A percentile compares a stretch with the other conserved stretches of the same genome.
These are phyloP conservation scores for Australoheros facetus DNA, from an alignment of 2,797 vertebrate species.

Conservation along the genomic window DNA sequence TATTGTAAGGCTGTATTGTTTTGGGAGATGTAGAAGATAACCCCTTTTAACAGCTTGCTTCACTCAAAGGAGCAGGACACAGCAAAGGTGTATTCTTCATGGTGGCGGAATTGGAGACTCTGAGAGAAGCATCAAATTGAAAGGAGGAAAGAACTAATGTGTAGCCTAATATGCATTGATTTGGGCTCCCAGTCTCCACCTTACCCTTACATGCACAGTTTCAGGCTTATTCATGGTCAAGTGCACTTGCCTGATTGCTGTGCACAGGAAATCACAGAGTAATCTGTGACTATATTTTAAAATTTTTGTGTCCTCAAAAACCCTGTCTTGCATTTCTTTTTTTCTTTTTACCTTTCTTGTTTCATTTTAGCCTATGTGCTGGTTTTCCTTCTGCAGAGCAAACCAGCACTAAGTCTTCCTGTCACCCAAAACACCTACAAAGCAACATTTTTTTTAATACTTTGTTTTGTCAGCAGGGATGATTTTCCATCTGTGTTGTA, in stretches of 20 bases:
- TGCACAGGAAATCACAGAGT: slow-evolving; percentile 30
- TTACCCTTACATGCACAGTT: slow-evolving; percentile 27
- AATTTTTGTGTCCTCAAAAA: background rate
- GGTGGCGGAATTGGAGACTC: slow-evolving; percentile 25
- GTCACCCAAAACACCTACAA: slow-evolving; percentile 35
- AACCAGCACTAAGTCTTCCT: slow-evolving; percentile 14
- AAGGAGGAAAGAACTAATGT: slow-evolving; percentile 12
- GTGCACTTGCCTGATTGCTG: slow-evolving; percentile 55
- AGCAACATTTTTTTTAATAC: slow-evolving; percentile 48
- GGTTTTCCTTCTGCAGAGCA: background rate
- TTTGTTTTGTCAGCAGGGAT: slow-evolving; percentile 59
- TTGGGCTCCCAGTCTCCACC: slow-evolving; percentile 35
- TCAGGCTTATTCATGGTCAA: slow-evolving; percentile 49
- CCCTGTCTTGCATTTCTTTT: background rate
- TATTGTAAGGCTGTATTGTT: slow-evolving; percentile 39
- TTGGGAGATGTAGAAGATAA: slow-evolving; percentile 28
- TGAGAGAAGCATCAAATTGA: slow-evolving; percentile 32
- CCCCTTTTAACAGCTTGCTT: slow-evolving; percentile 1
- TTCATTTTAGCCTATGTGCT: background rate
- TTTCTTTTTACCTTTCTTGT: background rate
- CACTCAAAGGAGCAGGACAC: slow-evolving; percentile 11
- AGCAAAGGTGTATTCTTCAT: slow-evolving; percentile 12
- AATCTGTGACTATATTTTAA: slow-evolving; percentile 3
- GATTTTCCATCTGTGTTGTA: slow-evolving; percentile 29
- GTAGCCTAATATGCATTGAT: slow-evolving; percentile 54